These are phyloP conservation scores for Eurystomus gularis DNA, from an alignment of 2,113 vertebrate species.

Conservation along the genomic window DNA sequence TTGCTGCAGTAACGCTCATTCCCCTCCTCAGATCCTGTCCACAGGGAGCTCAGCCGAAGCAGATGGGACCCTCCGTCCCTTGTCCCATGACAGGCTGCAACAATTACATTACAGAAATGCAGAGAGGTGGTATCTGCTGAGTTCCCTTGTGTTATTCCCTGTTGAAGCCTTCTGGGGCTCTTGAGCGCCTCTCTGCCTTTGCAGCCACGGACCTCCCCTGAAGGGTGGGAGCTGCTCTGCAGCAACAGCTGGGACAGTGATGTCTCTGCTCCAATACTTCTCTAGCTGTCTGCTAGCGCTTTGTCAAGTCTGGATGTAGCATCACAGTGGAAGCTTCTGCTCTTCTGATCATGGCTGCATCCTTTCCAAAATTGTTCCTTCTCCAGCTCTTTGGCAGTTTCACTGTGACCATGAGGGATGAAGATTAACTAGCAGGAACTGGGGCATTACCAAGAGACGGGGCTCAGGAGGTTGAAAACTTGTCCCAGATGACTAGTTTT, in stretches of 20 bases:
- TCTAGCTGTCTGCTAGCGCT: background rate
- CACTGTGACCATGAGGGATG: background rate
- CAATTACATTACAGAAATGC: background rate
- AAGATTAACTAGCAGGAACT: background rate
- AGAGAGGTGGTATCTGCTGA: background rate
- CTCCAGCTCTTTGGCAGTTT: background rate
- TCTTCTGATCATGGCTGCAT: background rate
- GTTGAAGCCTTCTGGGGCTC: background rate
- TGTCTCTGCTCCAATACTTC: background rate
- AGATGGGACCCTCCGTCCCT: background rate
- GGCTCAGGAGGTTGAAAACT: background rate
- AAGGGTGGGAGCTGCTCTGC: background rate
- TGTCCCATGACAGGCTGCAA: background rate
- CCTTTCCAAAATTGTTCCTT: background rate
- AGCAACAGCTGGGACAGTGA: fast-evolving
- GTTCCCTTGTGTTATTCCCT: background rate
- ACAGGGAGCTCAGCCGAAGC: background rate
- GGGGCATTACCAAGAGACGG: background rate
- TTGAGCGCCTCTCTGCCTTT: background rate
- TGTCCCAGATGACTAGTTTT: background rate
- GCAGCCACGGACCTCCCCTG: background rate
- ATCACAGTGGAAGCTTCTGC: fast-evolving
- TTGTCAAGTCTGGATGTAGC: background rate
- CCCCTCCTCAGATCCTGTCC: background rate
- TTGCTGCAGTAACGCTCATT: background rate